Percentiles rank a stretch among this genome's conserved stretches.
These are phyloP conservation scores for Xiphophorus birchmanni DNA, from an alignment of 2,797 vertebrate genomes.

Conservation along the genomic window DNA sequence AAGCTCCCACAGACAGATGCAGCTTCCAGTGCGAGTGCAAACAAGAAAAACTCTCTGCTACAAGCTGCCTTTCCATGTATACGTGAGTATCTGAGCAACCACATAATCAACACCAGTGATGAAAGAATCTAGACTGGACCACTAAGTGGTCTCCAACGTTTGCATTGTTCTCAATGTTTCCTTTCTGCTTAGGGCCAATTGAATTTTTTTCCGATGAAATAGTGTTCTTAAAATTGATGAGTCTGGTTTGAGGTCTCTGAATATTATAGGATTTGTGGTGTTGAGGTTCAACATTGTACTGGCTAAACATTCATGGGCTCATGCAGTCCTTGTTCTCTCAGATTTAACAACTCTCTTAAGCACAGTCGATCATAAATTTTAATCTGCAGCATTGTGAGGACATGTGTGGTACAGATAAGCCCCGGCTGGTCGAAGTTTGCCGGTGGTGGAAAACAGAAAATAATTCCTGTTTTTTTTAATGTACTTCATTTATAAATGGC, in stretches of 20 bases:
- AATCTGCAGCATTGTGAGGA: background rate
- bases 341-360: background rate
- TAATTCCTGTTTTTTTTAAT: background rate
- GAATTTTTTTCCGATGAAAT: background rate
- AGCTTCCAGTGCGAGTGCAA: slow-evolving; percentile 70
- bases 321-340: background rate
- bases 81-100: slow-evolving; percentile 80
- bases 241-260: background rate
- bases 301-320: background rate
- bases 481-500: background rate
- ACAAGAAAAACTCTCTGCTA: slow-evolving; percentile 83
- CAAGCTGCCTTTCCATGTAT: slow-evolving; percentile 88
- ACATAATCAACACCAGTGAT: background rate
- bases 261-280: background rate
- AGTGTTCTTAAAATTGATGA: background rate
- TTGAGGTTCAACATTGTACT: background rate
- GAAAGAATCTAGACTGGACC: background rate
- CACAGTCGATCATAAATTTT: background rate
- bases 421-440: background rate
- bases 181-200: background rate
- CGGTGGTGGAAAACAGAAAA: background rate
- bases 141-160: background rate
- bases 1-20: slow-evolving; percentile 84
- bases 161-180: background rate
- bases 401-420: background rate